Base-by-base conservation (phyloP, 2,888 invertebrate genomes). In the Shargacucullia verbasci region DNA sequence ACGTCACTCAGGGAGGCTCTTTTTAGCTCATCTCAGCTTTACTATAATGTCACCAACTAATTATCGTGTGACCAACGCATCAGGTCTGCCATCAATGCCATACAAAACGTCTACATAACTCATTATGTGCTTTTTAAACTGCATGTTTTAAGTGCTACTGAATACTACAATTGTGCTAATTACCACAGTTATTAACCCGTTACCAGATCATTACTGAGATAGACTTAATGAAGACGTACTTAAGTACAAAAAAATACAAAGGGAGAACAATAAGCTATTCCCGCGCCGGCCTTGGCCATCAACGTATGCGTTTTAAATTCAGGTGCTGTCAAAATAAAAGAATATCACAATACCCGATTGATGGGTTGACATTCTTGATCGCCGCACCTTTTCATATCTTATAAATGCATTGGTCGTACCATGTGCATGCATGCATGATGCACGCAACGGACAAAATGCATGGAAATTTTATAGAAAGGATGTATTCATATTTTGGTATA, bases 341-440 rank as follows among this genome's bases (percentile, higher is more conserved):
- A 67, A 65, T 53, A 11, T 37, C 52, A 67, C 66, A 70, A 70
- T 67, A 58, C 58, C 13, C 58, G 67, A 67, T 70, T 70, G 67
- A 67, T 67, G 39, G 66, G 48, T 47, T 49, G 58, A 65, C 67
- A 70, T 64, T 65, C 67, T 27, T 45, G 70, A 35, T 46, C 45
- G 31, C 35, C 31, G 53, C 59, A 49, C 46, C 66, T 65, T 66
- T 63, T 70, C 59, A 70, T 70, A 58, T 64, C 15, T 39, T 65
- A 48, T 49, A 63, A 40, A 64, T 53, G 52, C 43, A 38, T 46
- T 46, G 48, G 12, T 44, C 25, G 43, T 27, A 43, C 38, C 25
- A 29, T 29, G 46, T 25, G 25, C 37, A 40, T 33, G 33, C 44
- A 15, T 35, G 47, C 54, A 55, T 46, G 55, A 70, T 70, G 47